Evolutionary conservation across 2,888 invertebrate species (phyloP).

Genomic region (Lomographa bimaculata): DNA sequence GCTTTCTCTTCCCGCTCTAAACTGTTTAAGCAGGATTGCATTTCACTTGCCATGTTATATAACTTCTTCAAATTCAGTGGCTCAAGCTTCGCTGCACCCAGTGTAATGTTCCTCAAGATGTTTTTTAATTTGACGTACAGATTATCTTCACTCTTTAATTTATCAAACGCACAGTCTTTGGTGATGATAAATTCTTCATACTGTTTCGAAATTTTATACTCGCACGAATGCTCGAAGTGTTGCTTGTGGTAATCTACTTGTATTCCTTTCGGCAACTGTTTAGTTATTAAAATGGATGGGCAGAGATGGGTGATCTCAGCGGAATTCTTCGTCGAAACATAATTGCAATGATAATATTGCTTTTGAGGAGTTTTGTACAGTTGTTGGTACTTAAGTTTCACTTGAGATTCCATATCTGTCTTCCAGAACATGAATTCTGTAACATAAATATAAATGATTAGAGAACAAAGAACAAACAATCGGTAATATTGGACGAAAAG

Average conservation of each 20-base stretch:
- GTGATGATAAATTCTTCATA: slow-evolving; percentile 21
- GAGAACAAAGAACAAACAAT: no score
- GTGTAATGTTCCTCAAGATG: slow-evolving; percentile 47
- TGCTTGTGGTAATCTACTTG: slow-evolving; percentile 55
- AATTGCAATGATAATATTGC: slow-evolving; percentile 52
- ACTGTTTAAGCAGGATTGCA: slow-evolving; percentile 48
- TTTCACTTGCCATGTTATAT: slow-evolving; percentile 52
- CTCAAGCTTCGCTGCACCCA: slow-evolving; percentile 48
- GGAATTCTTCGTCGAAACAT: slow-evolving; percentile 19
- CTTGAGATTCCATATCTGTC: slow-evolving; percentile 44
- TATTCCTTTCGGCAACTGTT: slow-evolving; percentile 50
- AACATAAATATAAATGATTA: slow-evolving; percentile 31
- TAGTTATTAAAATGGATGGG: slow-evolving; percentile 49
- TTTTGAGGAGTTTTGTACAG: slow-evolving; percentile 39
- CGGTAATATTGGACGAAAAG: no score
- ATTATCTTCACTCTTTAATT: slow-evolving; percentile 25
- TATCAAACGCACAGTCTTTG: background rate
- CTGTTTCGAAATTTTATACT: slow-evolving; percentile 36
- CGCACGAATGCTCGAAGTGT: slow-evolving; percentile 47
- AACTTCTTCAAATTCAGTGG: slow-evolving; percentile 43
- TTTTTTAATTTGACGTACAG: slow-evolving; percentile 52
- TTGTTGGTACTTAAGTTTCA: slow-evolving; percentile 38
- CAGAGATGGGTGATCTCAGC: slow-evolving; percentile 41
- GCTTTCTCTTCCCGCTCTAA: slow-evolving; percentile 2
- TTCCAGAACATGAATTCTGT: slow-evolving; percentile 63